Evolutionary conservation across 2,113 vertebrate species (phyloP).

Genomic region (Anas platyrhynchos): DNA sequence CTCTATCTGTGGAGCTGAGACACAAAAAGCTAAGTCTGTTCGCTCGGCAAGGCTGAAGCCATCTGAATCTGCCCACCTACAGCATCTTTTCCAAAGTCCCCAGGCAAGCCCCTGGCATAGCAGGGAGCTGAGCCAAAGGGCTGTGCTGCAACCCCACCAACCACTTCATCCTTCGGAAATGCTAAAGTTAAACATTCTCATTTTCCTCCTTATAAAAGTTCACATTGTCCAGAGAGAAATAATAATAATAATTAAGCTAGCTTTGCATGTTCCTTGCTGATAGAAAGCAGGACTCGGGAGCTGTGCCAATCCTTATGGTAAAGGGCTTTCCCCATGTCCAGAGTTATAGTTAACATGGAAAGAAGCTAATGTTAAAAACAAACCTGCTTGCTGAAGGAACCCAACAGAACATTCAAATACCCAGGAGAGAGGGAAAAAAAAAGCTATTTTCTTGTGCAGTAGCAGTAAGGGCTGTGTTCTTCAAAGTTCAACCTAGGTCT

Average conservation of each 20-base stretch:
- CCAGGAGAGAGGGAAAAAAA: not conserved
- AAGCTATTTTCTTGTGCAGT: not conserved
- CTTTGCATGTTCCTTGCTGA: not conserved
- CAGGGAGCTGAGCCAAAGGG: rapidly evolving
- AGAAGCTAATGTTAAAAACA: not conserved
- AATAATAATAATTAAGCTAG: not conserved
- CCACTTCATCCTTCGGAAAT: not conserved
- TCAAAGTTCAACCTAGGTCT: not conserved
- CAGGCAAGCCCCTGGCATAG: not conserved
- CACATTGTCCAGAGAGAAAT: not conserved
- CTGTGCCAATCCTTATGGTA: rapidly evolving
- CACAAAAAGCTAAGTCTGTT: not conserved
- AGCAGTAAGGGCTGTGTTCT: not conserved
- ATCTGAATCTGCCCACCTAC: not conserved
- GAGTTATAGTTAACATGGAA: not conserved
- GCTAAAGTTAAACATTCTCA: not conserved
- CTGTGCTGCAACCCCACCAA: rapidly evolving
- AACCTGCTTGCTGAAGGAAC: not conserved
- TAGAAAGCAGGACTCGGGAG: not conserved
- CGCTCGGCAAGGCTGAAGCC: not conserved
- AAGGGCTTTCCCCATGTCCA: not conserved
- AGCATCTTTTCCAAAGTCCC: not conserved
- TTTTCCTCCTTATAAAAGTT: not conserved
- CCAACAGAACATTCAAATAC: not conserved
- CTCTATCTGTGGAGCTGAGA: not conserved